Percentiles rank a stretch among this genome's conserved stretches.
phyloP scores from a whole-genome alignment of 2,888 invertebrate genomes.

The Koerneria pararmatus region DNA sequence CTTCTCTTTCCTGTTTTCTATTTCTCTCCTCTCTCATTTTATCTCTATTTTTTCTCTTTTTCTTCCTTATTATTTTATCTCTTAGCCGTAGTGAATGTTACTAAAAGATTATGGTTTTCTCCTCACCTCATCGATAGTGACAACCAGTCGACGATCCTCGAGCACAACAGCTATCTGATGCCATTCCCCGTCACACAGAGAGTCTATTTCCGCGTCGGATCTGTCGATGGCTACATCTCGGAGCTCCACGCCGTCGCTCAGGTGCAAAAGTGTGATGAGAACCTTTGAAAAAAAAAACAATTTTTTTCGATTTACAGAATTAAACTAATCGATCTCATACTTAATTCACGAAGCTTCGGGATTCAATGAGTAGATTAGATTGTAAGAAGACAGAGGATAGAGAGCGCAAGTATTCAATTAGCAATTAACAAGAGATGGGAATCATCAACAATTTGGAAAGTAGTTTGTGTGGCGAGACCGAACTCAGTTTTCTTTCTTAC shows the following conservation, averaged over 20 bases:
- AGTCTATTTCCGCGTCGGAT: background rate
- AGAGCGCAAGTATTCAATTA: no score
- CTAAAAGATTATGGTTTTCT: background rate
- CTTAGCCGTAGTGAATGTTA: no score
- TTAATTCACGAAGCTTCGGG: background rate
- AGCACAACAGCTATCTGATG: conserved; percentile 35
- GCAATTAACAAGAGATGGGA: no score
- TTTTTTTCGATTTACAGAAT: background rate
- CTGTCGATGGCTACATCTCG: conserved; percentile 19
- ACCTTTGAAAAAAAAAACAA: conserved; percentile 6
- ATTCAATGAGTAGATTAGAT: no score
- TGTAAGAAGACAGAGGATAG: no score
- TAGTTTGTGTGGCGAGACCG: no score
- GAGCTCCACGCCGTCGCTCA: conserved; percentile 14
- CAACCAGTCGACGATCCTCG: conserved; percentile 27
- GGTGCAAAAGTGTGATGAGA: conserved; percentile 21
- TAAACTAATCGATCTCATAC: background rate
- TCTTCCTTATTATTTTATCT: no score
- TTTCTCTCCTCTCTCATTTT: no score
- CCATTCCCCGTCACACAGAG: conserved; percentile 46
- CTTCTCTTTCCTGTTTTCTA: no score
- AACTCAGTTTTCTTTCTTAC: no score
- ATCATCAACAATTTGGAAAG: no score
- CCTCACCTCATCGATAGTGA: conserved; percentile 25
- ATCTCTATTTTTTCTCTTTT: no score